Percentiles rank a stretch among this genome's conserved stretches.
These are phyloP conservation scores for Champsocephalus esox DNA, from an alignment of 2,797 vertebrate genomes.

Conservation along the genomic window DNA sequence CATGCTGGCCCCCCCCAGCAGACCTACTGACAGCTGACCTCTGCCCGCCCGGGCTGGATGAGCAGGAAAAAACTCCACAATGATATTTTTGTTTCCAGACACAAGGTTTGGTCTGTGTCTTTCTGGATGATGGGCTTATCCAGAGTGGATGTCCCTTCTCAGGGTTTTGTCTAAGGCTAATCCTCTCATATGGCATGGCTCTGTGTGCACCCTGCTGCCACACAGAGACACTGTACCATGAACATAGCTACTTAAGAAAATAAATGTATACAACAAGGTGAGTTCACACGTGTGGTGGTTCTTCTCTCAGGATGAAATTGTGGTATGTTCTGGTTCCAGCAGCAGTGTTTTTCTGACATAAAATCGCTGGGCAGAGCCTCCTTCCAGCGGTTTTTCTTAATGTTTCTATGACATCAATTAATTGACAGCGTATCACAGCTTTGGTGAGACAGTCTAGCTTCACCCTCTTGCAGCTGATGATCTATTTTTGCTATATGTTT, in stretches of 20 bases:
- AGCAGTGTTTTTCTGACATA: no score
- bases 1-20: slow-evolving; percentile 24
- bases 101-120: slow-evolving; percentile 34
- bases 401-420: no score
- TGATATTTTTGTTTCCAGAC: slow-evolving; percentile 11
- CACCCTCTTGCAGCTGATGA: no score
- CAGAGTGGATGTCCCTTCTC: slow-evolving; percentile 40
- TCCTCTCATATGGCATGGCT: slow-evolving; percentile 53
- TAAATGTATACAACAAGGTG: background rate
- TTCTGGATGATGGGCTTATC: slow-evolving; percentile 54
- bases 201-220: slow-evolving; percentile 25
- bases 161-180: slow-evolving; percentile 61
- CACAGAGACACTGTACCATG: slow-evolving; percentile 21
- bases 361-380: no score
- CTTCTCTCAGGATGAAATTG: background rate
- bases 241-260: slow-evolving; percentile 10
- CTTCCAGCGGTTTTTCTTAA: no score
- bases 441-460: no score
- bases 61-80: background rate
- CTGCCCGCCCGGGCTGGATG: background rate
- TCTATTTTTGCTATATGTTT: no score
- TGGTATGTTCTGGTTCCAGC: background rate
- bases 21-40: slow-evolving; percentile 32
- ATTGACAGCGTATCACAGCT: no score
- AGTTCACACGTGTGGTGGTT: no score